Evolutionary conservation across 2,113 vertebrate genomes (phyloP).

Genomic region (Corythaixoides concolor): DNA sequence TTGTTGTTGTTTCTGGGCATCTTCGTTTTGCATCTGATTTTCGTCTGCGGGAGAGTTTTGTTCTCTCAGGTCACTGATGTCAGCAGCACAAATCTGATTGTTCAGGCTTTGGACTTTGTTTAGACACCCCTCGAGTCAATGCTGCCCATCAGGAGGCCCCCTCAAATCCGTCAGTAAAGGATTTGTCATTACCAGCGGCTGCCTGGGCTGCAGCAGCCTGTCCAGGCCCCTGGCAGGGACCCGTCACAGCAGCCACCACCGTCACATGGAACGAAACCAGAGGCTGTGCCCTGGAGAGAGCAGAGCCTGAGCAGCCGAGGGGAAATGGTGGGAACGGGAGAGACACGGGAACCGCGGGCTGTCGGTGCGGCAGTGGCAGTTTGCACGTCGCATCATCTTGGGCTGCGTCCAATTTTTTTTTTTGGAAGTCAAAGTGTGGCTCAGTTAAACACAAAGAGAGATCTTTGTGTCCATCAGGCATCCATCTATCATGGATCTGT

Average conservation of each 20-base stretch:
- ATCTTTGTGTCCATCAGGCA: background rate
- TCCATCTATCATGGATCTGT: no score
- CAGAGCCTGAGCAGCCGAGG: background rate
- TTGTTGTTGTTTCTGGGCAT: accelerated
- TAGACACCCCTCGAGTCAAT: background rate
- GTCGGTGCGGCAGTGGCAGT: accelerated
- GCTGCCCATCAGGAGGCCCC: background rate
- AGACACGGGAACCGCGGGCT: accelerated
- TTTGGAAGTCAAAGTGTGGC: background rate
- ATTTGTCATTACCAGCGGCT: background rate
- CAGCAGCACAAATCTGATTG: background rate
- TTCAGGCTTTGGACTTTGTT: background rate
- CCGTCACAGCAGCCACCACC: background rate
- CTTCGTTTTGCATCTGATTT: background rate
- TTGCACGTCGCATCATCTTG: accelerated
- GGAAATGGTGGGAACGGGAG: background rate
- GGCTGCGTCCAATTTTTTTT: accelerated
- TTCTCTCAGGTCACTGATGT: background rate
- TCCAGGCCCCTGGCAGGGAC: background rate
- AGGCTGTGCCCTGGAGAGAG: background rate
- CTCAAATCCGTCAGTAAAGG: background rate
- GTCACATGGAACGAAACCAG: accelerated
- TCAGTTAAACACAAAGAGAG: background rate
- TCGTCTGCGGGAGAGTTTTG: background rate
- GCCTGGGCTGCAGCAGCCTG: background rate